Evolutionary conservation across 2,113 vertebrate genomes (phyloP), one percentile per base, ranked within the genome.

Genomic region (Phainopepla nitens): DNA sequence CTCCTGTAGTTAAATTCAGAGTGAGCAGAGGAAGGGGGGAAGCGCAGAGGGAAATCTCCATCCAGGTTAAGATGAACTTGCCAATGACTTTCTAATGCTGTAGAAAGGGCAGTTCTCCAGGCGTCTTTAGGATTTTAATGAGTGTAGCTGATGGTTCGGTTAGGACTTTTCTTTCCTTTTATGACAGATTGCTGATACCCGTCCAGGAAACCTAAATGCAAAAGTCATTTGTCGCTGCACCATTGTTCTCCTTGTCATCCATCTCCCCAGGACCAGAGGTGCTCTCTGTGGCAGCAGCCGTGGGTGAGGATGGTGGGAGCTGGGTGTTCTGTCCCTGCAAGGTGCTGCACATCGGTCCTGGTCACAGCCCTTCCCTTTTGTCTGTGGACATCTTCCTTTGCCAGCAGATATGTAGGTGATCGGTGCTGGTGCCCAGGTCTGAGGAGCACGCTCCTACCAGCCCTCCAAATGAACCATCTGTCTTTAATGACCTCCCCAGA

Each of bases 51-150:
- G 47, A 66, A 69, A 81, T 39, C 77, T 82, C 87, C 5, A 6
- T 76, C 56, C 4, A 7, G 10, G 50, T 89, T 80, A 33, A 62
- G 57, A 36, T 0, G 8, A 39, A 69, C 42, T 75, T 77, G 58
- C 33, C 87, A 75, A 35, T 65, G 83, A 56, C 28, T 81, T 44
- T 65, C 60, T 94, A 80, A 80, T 78, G 50, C 82, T 71, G 31
- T 68, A 83, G 70, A 91, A 92, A 92, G 85, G 71, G 75, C 87
- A 82, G 20, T 35, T 93, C 78, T 96, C 91, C 82, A 95, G 88
- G 65, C 2, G 2, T 49, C 76, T 79, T 78, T 42, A 84, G 82
- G 77, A 31, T 91, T 95, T 96, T 92, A 96, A 96, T 82, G 93
- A 91, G 82, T 28, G 4, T 73, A 95, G 69, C 93, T 64, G 93